A percentile compares a stretch with the other conserved stretches of the same genome.
Conservation (phyloP, 2,113 vertebrate genomes). For the Eretmochelys imbricata region DNA sequence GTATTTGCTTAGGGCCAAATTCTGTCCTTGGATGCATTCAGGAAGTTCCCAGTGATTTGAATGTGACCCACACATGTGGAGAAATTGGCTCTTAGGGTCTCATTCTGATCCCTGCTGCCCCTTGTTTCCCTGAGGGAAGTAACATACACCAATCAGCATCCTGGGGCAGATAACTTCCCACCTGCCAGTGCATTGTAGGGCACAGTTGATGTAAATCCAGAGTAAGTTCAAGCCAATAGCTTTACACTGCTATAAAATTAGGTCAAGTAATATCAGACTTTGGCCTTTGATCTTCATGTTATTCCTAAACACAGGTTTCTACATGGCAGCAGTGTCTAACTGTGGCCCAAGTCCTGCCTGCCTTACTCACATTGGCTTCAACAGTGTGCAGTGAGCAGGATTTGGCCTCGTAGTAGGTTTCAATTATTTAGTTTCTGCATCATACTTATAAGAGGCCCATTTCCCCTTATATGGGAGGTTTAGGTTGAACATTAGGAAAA, state of each 20-base stretch:
- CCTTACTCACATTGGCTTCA: background rate
- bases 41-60: background rate
- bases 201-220: background rate
- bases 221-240: background rate
- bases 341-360: background rate
- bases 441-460: background rate
- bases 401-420: background rate
- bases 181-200: background rate
- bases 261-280: background rate
- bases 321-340: background rate
- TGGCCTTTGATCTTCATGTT: background rate
- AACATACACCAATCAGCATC: background rate
- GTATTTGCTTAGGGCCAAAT: no score
- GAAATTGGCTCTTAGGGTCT: background rate
- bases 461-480: no score
- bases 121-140: background rate
- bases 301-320: background rate
- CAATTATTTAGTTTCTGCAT: background rate
- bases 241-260: background rate
- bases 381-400: background rate
- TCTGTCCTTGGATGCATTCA: background rate
- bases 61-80: background rate
- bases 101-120: background rate
- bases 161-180: background rate
- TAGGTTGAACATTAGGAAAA: no score